Evolutionary conservation across 1,140 invertebrate species (phyloP).

Genomic region (Lepidurus arcticus): DNA sequence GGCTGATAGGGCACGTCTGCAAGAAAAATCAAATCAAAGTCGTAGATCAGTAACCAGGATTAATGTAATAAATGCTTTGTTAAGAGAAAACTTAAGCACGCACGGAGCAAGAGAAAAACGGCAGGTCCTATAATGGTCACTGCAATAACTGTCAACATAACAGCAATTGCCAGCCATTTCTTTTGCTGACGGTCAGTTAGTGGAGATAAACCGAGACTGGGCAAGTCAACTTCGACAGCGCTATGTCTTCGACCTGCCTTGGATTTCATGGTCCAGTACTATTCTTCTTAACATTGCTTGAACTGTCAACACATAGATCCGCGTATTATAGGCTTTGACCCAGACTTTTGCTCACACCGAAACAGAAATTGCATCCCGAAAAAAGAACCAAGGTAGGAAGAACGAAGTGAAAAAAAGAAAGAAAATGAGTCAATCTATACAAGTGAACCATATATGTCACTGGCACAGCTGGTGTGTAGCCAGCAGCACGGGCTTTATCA

Average conservation of each 20-base stretch:
- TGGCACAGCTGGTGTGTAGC: not conserved
- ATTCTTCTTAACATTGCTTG: not conserved
- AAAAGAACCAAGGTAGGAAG: not conserved
- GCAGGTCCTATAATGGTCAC: not conserved
- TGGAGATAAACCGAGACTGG: not conserved
- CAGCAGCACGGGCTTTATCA: not conserved
- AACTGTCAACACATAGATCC: constrained; percentile 5
- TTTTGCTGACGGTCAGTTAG: not conserved
- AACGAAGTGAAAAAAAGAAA: not conserved
- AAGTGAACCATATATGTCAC: not conserved
- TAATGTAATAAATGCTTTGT: not conserved
- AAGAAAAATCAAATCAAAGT: not conserved
- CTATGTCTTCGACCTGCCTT: not conserved
- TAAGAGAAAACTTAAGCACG: not conserved
- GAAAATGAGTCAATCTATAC: not conserved
- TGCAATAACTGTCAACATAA: not conserved
- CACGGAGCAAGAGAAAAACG: not conserved
- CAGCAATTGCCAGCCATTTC: not conserved
- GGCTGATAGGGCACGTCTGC: constrained; percentile 20
- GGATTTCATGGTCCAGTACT: not conserved
- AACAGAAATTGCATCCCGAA: not conserved
- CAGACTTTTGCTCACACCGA: not conserved
- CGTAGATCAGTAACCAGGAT: not conserved
- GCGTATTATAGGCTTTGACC: not conserved
- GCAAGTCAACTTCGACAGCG: not conserved